Conservation (phyloP, 2,113 vertebrate species). For the Suricata suricatta region DNA sequence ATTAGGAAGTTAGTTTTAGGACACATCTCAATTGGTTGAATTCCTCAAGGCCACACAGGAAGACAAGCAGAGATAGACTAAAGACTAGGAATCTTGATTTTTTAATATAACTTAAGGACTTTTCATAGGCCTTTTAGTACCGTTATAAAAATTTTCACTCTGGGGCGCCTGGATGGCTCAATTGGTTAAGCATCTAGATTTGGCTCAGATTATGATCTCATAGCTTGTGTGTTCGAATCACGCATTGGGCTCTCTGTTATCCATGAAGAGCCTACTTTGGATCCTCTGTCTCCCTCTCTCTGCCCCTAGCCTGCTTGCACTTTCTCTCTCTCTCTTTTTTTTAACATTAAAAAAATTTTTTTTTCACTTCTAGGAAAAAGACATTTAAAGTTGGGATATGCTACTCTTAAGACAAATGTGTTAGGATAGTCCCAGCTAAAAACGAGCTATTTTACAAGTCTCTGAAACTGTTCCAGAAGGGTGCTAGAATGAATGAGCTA, state of each 20-base stretch:
- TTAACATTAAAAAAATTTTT: neutral
- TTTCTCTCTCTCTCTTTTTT: too few species aligned
- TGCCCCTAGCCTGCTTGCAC: too few species aligned
- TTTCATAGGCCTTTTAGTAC: neutral
- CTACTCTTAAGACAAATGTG: neutral
- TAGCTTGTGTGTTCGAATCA: too few species aligned
- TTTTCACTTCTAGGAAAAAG: neutral
- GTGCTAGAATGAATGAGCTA: neutral
- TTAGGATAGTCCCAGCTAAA: neutral
- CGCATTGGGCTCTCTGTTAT: too few species aligned
- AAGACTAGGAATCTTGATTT: neutral
- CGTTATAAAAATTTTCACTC: neutral
- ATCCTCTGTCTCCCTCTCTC: too few species aligned
- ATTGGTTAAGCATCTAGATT: too few species aligned
- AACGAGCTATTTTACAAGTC: neutral
- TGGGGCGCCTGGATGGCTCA: too few species aligned
- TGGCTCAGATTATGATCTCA: too few species aligned
- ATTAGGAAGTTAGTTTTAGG: neutral
- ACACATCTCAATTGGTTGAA: neutral
- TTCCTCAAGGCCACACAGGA: neutral
- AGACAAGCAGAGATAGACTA: neutral
- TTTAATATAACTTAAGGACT: neutral
- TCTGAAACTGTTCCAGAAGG: neutral
- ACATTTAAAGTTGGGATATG: neutral
- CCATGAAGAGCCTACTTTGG: too few species aligned